Evolutionary conservation across 2,113 vertebrate genomes (phyloP).

Genomic region (Spizaetus ornatus): DNA sequence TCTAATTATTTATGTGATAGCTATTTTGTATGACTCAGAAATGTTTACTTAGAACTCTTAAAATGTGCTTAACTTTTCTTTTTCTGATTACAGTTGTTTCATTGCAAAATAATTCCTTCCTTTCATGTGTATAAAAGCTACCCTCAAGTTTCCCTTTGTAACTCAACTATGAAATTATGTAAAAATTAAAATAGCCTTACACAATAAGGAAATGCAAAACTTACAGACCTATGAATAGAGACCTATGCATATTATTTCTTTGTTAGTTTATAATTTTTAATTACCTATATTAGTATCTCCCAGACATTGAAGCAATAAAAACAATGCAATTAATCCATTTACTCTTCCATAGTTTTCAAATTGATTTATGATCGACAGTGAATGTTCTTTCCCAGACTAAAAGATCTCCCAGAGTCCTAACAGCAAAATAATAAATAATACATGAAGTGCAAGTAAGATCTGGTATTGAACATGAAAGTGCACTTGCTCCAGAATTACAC

Average conservation of each 20-base stretch:
- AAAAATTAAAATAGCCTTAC: not conserved
- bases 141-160: not conserved
- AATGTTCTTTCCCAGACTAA: not conserved
- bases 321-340: not conserved
- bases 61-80: not conserved
- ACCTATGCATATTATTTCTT: not conserved
- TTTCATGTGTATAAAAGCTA: not conserved
- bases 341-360: not conserved
- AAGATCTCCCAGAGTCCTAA: not conserved
- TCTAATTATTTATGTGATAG: not conserved
- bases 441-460: not conserved
- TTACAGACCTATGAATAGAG: not conserved
- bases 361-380: not conserved
- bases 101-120: not conserved
- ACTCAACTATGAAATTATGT: not conserved
- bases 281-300: not conserved
- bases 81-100: not conserved
- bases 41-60: not conserved
- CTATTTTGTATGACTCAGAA: not conserved
- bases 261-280: not conserved
- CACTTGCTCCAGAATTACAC: not conserved
- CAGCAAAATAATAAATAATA: not conserved
- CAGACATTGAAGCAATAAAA: not conserved
- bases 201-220: not conserved
- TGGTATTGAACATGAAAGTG: not conserved